Base-by-base conservation (phyloP, 2,888 invertebrate species). In the Cryptophagus acutangulus region DNA sequence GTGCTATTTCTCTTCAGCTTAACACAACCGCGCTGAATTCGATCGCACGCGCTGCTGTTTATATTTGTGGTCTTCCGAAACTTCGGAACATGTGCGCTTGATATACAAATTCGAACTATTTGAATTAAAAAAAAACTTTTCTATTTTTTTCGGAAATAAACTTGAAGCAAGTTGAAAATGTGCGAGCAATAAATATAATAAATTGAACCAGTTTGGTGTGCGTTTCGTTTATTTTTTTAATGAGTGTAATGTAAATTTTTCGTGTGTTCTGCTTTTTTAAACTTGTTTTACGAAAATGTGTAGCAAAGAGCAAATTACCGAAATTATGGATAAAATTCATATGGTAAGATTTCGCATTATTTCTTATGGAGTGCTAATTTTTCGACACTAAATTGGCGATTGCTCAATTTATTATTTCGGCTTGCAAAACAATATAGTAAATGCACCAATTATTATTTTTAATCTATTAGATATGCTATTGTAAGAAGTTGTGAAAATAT, bases 251-350 rank as follows among this genome's bases (percentile, higher is more conserved):
- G 26, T 26, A 26, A 26, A 26, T 26, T 3, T 26, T 12, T 8
- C 12, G 26, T 12, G 3, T n/a, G 12, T 3, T 12, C 12, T 26
- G 12, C n/a, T 26, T 26, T 26, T n/a, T 26, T n/a, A n/a, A n/a
- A n/a, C n/a, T n/a, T n/a, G n/a, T n/a, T n/a, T n/a, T 13, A 34
- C 26, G 38, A 65, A 60, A 43, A 76, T 83, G 81, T 82, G 82
- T 71, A 78, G 78, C 65, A 82, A 79, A 72, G 82, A 81, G 59
- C 82, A 83, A 65, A 77, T 83, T 60, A 74, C 73, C 55, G 80
- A 81, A 61, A 74, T 83, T 62, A 78, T 83, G 73, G 81, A 82
- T 67, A 83, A 83, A 73, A 76, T 83, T 63, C 82, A 82, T 72
- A 78, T 79, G 81, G 82, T 82, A 71, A 74, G 81, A n/a, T n/a